These are phyloP conservation scores for Smutsia gigantea DNA, from an alignment of 2,797 vertebrate genomes.

Conservation along the genomic window DNA sequence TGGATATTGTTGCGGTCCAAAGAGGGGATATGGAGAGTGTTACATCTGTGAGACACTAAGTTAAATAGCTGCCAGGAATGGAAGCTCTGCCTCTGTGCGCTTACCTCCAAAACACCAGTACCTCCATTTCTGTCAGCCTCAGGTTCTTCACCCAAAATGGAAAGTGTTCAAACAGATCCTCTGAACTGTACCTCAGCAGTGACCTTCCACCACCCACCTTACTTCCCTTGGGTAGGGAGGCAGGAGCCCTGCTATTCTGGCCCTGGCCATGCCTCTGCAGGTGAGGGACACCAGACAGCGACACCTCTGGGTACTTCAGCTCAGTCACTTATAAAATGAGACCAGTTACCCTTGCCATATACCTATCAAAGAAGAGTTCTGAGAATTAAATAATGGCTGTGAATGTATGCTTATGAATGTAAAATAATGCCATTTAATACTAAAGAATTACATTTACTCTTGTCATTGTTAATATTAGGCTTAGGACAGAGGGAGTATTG, in stretches of 20 bases:
- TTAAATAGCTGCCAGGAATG: neutral
- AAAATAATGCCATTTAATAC: neutral
- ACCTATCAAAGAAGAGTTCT: neutral
- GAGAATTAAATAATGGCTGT: neutral
- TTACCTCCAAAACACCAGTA: neutral
- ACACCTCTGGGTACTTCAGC: neutral
- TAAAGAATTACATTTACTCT: neutral
- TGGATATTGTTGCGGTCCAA: neutral
- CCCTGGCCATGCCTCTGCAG: neutral
- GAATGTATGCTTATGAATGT: neutral
- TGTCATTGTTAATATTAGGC: neutral
- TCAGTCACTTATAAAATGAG: neutral
- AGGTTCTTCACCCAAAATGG: neutral
- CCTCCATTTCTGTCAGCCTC: neutral
- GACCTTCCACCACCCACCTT: neutral
- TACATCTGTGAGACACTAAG: neutral
- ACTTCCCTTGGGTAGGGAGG: neutral
- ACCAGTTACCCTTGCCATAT: neutral
- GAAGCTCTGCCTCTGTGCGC: neutral
- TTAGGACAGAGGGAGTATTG: neutral
- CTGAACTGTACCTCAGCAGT: neutral
- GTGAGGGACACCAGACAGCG: neutral
- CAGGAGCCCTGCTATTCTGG: neutral
- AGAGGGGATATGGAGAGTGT: neutral
- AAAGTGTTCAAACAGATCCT: neutral